Conservation (phyloP, 2,797 vertebrate species). For the Gambusia yucatana region DNA sequence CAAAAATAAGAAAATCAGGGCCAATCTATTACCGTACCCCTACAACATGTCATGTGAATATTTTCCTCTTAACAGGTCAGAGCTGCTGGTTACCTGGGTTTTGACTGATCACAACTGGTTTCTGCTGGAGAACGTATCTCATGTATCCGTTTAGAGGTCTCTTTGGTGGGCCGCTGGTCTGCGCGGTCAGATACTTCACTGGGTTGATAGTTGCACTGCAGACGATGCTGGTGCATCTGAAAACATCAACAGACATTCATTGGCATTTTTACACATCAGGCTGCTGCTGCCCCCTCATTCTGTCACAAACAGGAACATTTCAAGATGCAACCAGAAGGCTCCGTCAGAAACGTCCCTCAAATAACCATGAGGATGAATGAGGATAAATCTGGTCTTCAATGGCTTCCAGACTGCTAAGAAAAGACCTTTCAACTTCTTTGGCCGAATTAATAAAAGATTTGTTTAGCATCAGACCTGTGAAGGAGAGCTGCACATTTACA, state of each 20-base stretch:
- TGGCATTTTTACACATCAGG: background rate
- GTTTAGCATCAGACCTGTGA: background rate
- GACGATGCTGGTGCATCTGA: slow-evolving; percentile 47
- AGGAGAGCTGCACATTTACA: background rate
- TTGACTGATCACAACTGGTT: slow-evolving; percentile 34
- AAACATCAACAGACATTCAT: background rate
- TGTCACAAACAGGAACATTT: background rate
- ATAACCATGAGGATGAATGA: background rate
- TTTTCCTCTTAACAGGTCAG: background rate
- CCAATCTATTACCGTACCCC: no score
- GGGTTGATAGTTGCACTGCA: slow-evolving; percentile 19
- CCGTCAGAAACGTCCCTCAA: background rate
- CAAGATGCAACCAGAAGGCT: background rate
- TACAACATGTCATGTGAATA: no score
- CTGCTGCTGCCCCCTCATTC: background rate
- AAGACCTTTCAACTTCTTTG: background rate
- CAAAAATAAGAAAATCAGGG: no score
- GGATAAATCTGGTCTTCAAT: background rate
- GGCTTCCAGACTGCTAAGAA: background rate
- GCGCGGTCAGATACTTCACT: slow-evolving; percentile 51
- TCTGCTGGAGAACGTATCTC: slow-evolving; percentile 58
- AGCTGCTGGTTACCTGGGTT: slow-evolving; percentile 61
- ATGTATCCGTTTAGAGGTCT: slow-evolving; percentile 68
- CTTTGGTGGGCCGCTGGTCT: slow-evolving; percentile 61
- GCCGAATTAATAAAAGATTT: background rate